Conservation (phyloP, 2,888 invertebrate genomes). For the Eupelmus urozonus region DNA sequence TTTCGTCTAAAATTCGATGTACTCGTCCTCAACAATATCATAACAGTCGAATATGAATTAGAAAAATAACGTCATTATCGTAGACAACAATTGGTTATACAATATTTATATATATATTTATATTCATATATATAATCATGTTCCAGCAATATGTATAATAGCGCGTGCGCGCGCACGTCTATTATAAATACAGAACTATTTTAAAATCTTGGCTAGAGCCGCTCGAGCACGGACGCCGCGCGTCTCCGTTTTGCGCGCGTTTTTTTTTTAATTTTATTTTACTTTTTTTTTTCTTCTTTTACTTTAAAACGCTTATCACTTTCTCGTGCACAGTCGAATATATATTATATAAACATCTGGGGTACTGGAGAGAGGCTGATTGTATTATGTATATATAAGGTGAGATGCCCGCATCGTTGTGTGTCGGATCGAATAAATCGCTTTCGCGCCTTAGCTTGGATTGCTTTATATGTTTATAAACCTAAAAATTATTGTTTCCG, state of each 20-base stretch:
- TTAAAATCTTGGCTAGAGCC: conserved; percentile 54
- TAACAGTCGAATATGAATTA: conserved; percentile 77
- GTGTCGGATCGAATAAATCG: conserved; percentile 43
- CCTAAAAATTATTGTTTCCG: conserved; percentile 59
- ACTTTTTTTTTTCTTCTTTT: conserved; percentile 21
- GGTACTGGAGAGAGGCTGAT: conserved; percentile 45
- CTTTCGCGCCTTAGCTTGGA: conserved; percentile 23
- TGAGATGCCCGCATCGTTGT: conserved; percentile 60
- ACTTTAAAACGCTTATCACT: conserved; percentile 57
- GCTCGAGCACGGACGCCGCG: conserved; percentile 42
- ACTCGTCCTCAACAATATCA: conserved; percentile 75
- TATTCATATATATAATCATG: conserved; percentile 61
- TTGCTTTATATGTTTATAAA: conserved; percentile 48
- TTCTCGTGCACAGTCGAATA: conserved; percentile 49
- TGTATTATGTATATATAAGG: conserved; percentile 52
- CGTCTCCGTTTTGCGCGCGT: conserved; percentile 33
- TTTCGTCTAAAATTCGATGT: conserved; percentile 73
- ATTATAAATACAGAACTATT: conserved; percentile 54
- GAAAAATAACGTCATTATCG: conserved; percentile 77
- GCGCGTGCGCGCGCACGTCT: conserved; percentile 22
- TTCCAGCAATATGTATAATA: conserved; percentile 64
- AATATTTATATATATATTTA: conserved; percentile 63
- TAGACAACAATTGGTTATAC: conserved; percentile 77
- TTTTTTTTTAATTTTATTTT: background rate
- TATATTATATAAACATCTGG: conserved; percentile 55